These are phyloP conservation scores for Pseudoips prasinana DNA, from an alignment of 2,888 invertebrate species.

Conservation along the genomic window DNA sequence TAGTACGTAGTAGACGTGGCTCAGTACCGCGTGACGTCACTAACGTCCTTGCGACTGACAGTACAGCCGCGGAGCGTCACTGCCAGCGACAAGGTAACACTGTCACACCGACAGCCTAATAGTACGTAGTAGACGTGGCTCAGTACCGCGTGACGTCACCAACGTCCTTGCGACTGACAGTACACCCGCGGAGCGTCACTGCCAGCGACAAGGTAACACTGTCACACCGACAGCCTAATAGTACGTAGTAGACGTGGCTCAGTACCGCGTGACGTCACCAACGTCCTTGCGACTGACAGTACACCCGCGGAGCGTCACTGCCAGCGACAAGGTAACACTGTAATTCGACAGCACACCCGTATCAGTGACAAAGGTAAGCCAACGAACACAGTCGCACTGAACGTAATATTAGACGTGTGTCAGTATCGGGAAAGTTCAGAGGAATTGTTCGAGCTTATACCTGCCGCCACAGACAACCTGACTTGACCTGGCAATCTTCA, in stretches of 20 bases:
- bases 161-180: conserved; percentile 27
- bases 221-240: conserved; percentile 1
- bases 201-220: conserved; percentile 81
- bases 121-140: too few relatives aligned
- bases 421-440: too few relatives aligned
- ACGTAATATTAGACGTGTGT: too few relatives aligned
- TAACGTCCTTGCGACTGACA: conserved; percentile 32
- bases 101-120: conserved; percentile 1
- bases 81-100: conserved; percentile 81
- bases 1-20: too few relatives aligned
- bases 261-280: conserved; percentile 59
- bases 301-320: conserved; percentile 64
- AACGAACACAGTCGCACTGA: too few relatives aligned
- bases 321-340: conserved; percentile 83
- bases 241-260: too few relatives aligned
- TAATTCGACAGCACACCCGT: too few relatives aligned
- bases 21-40: conserved; percentile 57
- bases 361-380: too few relatives aligned
- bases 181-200: conserved; percentile 65
- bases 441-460: too few relatives aligned
- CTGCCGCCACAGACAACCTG: too few relatives aligned
- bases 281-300: conserved; percentile 34
- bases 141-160: conserved; percentile 60
- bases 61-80: conserved; percentile 66
- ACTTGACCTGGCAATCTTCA: too few relatives aligned